phyloP scores from a whole-genome alignment of 2,888 invertebrate genomes.

The Sicus ferrugineus region DNA sequence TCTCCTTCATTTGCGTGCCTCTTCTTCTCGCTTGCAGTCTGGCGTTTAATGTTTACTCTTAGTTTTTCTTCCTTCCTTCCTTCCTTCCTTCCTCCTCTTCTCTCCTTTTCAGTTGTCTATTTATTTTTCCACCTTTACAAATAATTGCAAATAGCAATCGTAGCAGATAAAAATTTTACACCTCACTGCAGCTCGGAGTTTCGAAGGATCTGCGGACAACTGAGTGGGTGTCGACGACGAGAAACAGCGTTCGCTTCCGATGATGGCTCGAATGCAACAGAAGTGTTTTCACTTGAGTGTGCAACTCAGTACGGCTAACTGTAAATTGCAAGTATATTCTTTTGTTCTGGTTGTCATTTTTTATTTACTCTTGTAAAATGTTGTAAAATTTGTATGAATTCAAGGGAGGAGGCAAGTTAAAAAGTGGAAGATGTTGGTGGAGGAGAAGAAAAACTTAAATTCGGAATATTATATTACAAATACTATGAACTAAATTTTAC shows the following conservation, averaged over 20 bases:
- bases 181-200: not conserved
- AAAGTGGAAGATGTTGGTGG: not conserved
- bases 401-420: not conserved
- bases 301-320: constrained; percentile 18
- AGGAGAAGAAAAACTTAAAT: not conserved
- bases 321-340: constrained; percentile 10
- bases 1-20: too few species aligned
- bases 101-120: not conserved
- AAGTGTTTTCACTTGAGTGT: constrained; percentile 16
- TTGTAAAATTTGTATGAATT: constrained; percentile 14
- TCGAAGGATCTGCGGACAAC: not conserved
- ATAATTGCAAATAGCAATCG: constrained; percentile 16
- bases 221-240: not conserved
- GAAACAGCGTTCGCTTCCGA: too few species aligned
- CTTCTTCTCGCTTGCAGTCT: too few species aligned
- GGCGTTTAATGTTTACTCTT: not conserved
- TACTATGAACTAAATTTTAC: not conserved
- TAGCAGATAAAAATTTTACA: constrained; percentile 19
- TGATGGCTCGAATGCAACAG: constrained; percentile 13
- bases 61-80: not conserved
- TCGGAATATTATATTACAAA: not conserved
- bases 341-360: not conserved
- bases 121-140: constrained; percentile 11
- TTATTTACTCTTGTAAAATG: constrained; percentile 8
- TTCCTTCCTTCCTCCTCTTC: not conserved